Evolutionary conservation across 1,140 invertebrate species (phyloP), one percentile per base, ranked within the genome.

Genomic region (Batillaria attramentaria): DNA sequence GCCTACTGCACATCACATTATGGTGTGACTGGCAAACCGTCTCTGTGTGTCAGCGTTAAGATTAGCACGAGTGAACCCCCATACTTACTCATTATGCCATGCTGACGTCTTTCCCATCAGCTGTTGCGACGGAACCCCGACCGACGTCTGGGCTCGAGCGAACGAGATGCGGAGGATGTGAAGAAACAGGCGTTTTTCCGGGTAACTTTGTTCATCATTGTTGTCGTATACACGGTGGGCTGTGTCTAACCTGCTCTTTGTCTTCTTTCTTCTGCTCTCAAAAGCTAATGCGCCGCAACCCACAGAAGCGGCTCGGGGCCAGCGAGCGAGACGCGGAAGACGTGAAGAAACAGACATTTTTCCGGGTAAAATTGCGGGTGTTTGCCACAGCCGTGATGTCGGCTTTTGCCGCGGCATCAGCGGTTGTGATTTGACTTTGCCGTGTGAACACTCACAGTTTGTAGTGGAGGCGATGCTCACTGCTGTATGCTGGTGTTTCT

Each of bases 161-260:
- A 99, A 92, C 94, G 96, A 87, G 99, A 99, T 93, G 98, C 99
- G 20, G 97, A 99, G 92, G 99, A 99, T 93, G 98, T 99, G 10
- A 99, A 99, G 90, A 98, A 98, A 89, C 98, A 99, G 91, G 96
- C 97, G 60, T 99, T 99, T 93, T 94, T 94, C 84, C 89, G 89
- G 84, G 91, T 92, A 87, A 85, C 50, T 72, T 33, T 62, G 57
- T 33, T 24, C 0, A 66, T 35, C 37, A 43, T 62, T 24, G n/a
- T n/a, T 35, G 6, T n/a, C 39, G 33, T 42, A 35, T 28, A 68
- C 13, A 43, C 46, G 41, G 4, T 50, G 37, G 62, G n/a, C 39
- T 43, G 4, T 57, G 37, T 69, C 33, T 69, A 41, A 75, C 31
- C 60, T 37, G 37, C 20, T 31, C 37, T 5, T 31, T 60, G 35